Evolutionary conservation across 2,113 vertebrate genomes (phyloP), one percentile per base, ranked within the genome.

Genomic region (Ctenomys sociabilis): DNA sequence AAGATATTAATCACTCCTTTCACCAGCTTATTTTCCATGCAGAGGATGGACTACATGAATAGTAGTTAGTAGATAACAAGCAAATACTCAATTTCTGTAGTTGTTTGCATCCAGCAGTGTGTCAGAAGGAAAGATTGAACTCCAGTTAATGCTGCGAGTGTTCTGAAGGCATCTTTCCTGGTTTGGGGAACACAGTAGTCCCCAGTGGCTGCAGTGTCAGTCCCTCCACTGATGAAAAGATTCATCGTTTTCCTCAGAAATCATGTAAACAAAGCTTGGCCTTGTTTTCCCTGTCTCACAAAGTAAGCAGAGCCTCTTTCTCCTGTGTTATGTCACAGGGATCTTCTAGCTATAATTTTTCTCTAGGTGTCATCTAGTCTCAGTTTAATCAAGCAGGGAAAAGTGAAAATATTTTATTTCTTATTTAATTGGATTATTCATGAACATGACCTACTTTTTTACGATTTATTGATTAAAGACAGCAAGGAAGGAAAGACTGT

Each of bases 361-460:
- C 35, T 77, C 40, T 13, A 28, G 35, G 24, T 89, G 40, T 12
- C 72, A 70, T 45, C 52, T 61, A 54, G 49, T 63, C 30, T 64
- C 75, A 4, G 28, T 52, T 40, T 80, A 88, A 88, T 64, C 6
- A 43, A 85, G 6, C 49, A 88, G 43, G 17, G 91, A 85, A 93
- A 54, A 12, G 84, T 11, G 30, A 40, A 85, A 82, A 75, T 61
- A 61, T 83, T 82, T 85, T 64, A 73, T 72, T 72, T 91, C 64
- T 93, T 73, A 61, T 35, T 84, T 91, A 84, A 66, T 54, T 88
- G 72, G 30, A 77, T 93, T 94, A 75, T 91, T 77, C 43, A 88
- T 89, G 49, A 95, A 43, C 61, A 64, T 28, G 43, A 84, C 70
- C 66, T 80, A 35, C 82, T 91, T 91, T 91, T 93, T 88, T 91